Evolutionary conservation across 2,113 vertebrate species (phyloP).

Genomic region (Rhea americana): DNA sequence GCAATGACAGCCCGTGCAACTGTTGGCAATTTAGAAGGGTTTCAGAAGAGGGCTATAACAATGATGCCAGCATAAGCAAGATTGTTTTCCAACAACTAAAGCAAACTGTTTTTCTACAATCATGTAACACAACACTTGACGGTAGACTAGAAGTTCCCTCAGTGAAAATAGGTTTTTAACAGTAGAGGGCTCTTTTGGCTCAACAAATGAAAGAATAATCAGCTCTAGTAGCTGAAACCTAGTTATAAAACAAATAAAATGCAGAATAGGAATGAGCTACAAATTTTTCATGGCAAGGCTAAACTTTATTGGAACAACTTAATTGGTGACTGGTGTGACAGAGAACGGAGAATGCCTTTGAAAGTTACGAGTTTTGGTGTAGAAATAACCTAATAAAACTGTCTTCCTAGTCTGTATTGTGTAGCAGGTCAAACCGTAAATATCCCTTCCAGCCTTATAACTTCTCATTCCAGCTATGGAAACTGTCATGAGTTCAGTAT

Average conservation of each 20-base stretch:
- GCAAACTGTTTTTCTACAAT: not conserved
- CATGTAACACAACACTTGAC: not conserved
- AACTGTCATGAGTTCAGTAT: not conserved
- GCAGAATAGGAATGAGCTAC: not conserved
- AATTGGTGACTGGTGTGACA: slow-evolving; percentile 16
- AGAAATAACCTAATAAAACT: slow-evolving; percentile 8
- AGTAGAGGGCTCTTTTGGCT: slow-evolving; percentile 53
- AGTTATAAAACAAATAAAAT: slow-evolving; percentile 29
- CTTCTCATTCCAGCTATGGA: not conserved
- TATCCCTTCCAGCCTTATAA: not conserved
- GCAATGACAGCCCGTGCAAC: not conserved
- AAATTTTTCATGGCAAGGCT: not conserved
- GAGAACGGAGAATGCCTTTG: not conserved
- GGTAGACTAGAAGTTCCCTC: not conserved
- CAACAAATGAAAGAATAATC: not conserved
- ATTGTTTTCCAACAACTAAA: not conserved
- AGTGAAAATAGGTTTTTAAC: not conserved
- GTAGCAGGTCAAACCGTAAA: not conserved
- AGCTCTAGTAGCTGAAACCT: not conserved
- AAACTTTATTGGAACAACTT: not conserved
- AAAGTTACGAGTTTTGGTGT: not conserved
- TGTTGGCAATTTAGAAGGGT: not conserved
- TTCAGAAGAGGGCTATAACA: not conserved
- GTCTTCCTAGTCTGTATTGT: not conserved
- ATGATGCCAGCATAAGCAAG: slow-evolving; percentile 5